Conservation (phyloP, 2,797 vertebrate genomes). For the Macroramphosus scolopax region DNA sequence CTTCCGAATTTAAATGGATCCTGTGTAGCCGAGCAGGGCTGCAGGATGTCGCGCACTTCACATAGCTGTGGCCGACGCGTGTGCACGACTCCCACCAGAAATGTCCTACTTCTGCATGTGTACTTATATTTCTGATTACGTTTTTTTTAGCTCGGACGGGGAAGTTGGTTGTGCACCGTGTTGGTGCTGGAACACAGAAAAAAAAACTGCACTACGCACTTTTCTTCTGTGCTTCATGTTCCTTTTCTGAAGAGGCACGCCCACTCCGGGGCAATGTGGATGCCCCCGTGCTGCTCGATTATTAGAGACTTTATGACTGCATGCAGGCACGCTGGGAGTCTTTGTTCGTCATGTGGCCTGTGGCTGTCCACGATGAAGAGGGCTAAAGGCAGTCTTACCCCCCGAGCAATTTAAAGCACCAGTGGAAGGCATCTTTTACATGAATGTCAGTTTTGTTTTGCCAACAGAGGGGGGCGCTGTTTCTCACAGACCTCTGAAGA, state of each 20-base stretch:
- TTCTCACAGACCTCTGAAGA: constrained; percentile 11
- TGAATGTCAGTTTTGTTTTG: constrained; percentile 64
- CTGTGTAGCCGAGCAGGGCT: constrained; percentile 26
- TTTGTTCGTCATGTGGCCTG: no score
- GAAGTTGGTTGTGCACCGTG: constrained; percentile 20
- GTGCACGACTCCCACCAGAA: constrained; percentile 29
- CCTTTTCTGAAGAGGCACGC: constrained; percentile 74
- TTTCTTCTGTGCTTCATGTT: constrained; percentile 67
- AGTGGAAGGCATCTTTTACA: constrained; percentile 19
- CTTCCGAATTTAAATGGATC: constrained; percentile 49
- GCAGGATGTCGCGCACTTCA: constrained; percentile 52
- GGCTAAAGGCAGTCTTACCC: neutral
- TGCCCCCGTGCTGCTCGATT: constrained; percentile 25
- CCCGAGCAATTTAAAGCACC: constrained; percentile 35
- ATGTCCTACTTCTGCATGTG: neutral
- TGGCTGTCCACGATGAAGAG: no score
- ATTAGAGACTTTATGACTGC: no score
- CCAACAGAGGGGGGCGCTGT: constrained; percentile 62
- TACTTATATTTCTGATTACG: constrained; percentile 18
- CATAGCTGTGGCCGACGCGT: constrained; percentile 37
- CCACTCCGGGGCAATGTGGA: constrained; percentile 73
- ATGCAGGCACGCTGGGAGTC: no score
- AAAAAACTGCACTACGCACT: constrained; percentile 80
- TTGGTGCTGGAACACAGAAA: constrained; percentile 44
- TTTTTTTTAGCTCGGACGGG: neutral